Evolutionary conservation across 2,797 vertebrate species (phyloP).

Genomic region (Enteromius mattozi): DNA sequence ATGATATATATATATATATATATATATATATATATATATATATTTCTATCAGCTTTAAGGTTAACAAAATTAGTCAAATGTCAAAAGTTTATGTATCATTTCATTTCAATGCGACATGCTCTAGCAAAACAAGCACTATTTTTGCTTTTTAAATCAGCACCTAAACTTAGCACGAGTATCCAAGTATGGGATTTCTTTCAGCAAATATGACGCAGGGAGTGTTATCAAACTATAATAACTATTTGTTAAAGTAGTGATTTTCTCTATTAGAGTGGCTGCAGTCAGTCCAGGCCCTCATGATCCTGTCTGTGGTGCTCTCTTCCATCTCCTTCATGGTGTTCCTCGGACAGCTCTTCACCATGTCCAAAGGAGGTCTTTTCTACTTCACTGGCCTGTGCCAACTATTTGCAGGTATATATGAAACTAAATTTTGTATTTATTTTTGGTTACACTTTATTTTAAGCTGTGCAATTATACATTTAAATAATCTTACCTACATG

Average conservation of each 20-base stretch:
- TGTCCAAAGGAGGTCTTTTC: constrained; percentile 85
- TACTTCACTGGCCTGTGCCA: constrained; percentile 89
- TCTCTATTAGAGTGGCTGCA: constrained; percentile 82
- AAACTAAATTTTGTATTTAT: not conserved
- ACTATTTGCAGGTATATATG: constrained; percentile 80
- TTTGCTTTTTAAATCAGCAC: not conserved
- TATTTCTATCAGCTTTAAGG: not conserved
- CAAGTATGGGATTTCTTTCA: not conserved
- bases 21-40: no score
- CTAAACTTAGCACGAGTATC: not conserved
- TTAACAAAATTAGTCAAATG: not conserved
- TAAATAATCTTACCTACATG: not conserved
- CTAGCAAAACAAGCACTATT: not conserved
- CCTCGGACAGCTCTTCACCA: constrained; percentile 85
- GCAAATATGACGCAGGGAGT: not conserved
- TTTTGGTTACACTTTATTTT: not conserved
- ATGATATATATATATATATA: no score
- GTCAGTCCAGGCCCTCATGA: constrained; percentile 87
- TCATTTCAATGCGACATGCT: not conserved
- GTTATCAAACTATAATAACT: not conserved
- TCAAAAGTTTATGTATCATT: not conserved
- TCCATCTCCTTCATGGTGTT: constrained; percentile 87
- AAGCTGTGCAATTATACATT: not conserved
- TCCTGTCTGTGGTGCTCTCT: constrained; percentile 86
- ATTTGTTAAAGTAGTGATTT: not conserved